Conservation (phyloP, 1,140 invertebrate species). For the Metopolophium dirhodum region DNA sequence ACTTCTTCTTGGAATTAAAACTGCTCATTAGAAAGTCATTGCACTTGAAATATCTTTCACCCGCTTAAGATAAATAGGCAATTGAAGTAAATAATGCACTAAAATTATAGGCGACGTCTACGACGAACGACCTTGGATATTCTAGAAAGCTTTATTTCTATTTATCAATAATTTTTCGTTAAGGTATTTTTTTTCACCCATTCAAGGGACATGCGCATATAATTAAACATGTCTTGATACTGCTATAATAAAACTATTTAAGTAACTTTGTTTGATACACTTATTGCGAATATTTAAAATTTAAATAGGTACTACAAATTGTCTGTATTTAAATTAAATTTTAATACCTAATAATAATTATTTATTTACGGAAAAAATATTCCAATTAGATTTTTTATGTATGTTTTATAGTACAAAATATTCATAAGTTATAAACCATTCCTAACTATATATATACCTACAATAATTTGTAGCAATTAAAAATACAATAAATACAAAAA, state of each 20-base stretch:
- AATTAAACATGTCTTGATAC: not conserved
- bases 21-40: conserved; percentile 52
- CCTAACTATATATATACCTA: too few relatives aligned
- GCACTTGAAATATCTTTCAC: not conserved
- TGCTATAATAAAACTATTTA: not conserved
- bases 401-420: too few relatives aligned
- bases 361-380: too few relatives aligned
- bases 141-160: not conserved
- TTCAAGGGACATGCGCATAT: not conserved
- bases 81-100: conserved; percentile 24
- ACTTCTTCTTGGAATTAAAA: conserved; percentile 44
- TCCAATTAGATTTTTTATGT: too few relatives aligned
- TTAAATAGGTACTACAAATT: not conserved
- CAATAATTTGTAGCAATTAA: too few relatives aligned
- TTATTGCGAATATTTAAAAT: not conserved
- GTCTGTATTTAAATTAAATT: not conserved
- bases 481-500: too few relatives aligned
- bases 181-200: not conserved
- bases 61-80: conserved; percentile 1
- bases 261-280: not conserved
- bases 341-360: too few relatives aligned
- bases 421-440: too few relatives aligned
- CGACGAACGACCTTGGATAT: not conserved
- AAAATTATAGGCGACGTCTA: not conserved
- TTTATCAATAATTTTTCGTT: not conserved